A percentile compares a stretch with the other conserved stretches of the same genome.
Evolutionary conservation across 2,797 vertebrate genomes (phyloP).

Genomic region (Oophaga sylvatica): DNA sequence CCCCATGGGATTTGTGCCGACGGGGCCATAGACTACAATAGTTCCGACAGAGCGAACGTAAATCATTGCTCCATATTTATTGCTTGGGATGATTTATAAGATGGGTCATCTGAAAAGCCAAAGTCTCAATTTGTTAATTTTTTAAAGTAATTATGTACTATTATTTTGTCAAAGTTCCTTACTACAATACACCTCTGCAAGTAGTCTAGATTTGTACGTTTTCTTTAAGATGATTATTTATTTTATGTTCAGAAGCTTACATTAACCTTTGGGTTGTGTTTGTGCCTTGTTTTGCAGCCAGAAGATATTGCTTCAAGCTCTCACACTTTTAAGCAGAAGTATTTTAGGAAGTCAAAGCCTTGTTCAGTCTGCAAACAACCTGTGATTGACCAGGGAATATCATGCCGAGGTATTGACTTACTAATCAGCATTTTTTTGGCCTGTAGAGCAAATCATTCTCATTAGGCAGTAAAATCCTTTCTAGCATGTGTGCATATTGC

Average conservation of each 20-base stretch:
- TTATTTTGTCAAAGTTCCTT: not conserved
- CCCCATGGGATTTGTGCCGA: no score
- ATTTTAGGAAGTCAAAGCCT: slow-evolving; percentile 68
- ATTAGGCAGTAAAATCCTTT: not conserved
- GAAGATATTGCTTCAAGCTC: slow-evolving; percentile 65
- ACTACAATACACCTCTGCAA: not conserved
- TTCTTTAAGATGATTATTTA: not conserved
- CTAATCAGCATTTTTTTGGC: not conserved
- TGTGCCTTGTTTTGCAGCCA: slow-evolving; percentile 65
- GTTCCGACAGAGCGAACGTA: no score
- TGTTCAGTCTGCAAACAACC: slow-evolving; percentile 70
- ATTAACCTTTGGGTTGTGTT: not conserved
- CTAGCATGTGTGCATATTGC: no score
- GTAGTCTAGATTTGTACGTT: no score
- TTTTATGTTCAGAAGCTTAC: not conserved
- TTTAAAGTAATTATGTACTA: not conserved
- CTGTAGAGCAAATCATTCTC: not conserved
- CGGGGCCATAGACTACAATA: no score
- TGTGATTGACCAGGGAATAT: slow-evolving; percentile 67
- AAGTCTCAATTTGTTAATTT: not conserved
- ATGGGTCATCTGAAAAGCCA: not conserved
- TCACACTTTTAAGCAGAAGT: slow-evolving; percentile 73
- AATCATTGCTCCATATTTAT: not conserved
- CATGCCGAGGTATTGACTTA: slow-evolving; percentile 69
- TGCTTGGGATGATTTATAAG: not conserved